Evolutionary conservation across 2,113 vertebrate species (phyloP).

Genomic region (Paradisaea rubra): DNA sequence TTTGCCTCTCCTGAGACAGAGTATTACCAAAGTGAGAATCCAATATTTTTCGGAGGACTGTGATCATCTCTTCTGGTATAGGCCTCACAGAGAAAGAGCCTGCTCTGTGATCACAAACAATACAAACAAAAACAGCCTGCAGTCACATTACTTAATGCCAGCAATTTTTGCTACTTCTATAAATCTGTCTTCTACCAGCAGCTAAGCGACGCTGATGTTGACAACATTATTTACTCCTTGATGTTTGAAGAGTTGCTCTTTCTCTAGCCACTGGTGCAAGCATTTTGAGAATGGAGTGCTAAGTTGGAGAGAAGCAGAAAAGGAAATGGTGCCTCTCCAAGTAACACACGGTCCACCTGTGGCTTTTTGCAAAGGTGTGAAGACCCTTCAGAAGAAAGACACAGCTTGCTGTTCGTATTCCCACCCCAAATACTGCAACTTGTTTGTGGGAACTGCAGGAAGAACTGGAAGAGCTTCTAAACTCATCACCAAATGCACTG

Average conservation of each 20-base stretch:
- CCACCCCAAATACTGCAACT: not conserved
- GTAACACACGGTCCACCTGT: not conserved
- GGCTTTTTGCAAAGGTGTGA: not conserved
- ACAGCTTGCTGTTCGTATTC: not conserved
- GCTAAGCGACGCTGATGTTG: not conserved
- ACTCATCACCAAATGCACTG: accelerated
- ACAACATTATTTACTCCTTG: not conserved
- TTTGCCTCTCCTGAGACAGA: not conserved
- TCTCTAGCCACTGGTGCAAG: not conserved
- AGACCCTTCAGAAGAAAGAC: not conserved
- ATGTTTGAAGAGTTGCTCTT: not conserved
- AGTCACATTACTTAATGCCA: not conserved
- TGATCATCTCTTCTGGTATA: not conserved
- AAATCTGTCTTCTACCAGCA: not conserved
- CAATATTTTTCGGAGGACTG: not conserved
- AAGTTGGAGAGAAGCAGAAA: not conserved
- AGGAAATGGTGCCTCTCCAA: not conserved
- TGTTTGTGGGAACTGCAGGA: not conserved
- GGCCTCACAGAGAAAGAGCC: not conserved
- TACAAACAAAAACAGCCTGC: not conserved
- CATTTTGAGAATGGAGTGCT: not conserved
- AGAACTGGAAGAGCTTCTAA: not conserved
- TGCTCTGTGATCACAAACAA: not conserved
- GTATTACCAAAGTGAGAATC: not conserved
- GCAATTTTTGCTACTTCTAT: not conserved